Evolutionary conservation across 1,140 invertebrate species (phyloP), one percentile per base, ranked within the genome.

Genomic region (Calycopis cecrops): DNA sequence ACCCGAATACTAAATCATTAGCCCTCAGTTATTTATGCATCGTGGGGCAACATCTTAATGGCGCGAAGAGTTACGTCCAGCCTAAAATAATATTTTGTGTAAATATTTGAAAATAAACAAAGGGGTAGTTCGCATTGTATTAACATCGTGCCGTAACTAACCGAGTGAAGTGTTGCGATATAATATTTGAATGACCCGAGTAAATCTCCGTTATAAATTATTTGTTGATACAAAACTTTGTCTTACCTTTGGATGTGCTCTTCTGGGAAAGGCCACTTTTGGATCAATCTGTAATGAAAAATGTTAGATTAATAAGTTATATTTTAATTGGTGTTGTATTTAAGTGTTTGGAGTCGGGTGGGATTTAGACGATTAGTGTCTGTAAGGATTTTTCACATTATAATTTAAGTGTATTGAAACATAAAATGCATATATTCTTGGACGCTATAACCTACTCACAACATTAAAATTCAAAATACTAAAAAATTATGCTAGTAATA

Each of bases 221-320:
- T 42, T 21, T 18, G 38, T 44, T 34, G 28, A 53, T 53, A 40
- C 40, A 34, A 14, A 42, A 33, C 11, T 28, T 44, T 9, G 37
- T 88, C 94, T 94, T 91, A 98, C 96, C 95, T 98, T 98, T 90
- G 97, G 97, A 92, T 98, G 97, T 91, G 96, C 96, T 92, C 97
- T 94, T 90, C 98, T 95, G 67, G 98, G 98, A 92, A 99, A 99
- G 87, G 98, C 98, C 89, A 99, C 96, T 94, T 99, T 99, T 72
- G 98, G 98, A 88, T 99, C 98, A 91, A 99, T 99, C 97, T 98
- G 94, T 67, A 95, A 95, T 79, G 35, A 50, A 65, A 67, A 37
- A 50, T 37, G 33, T 18, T 56, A 48, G 35, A 60, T 38, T 48
- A 48, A 21, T 48, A n/a, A n/a, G 21, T 3, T 48, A 9, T 17